Evolutionary conservation across 2,888 invertebrate genomes (phyloP).

Genomic region (Macaria notata): DNA sequence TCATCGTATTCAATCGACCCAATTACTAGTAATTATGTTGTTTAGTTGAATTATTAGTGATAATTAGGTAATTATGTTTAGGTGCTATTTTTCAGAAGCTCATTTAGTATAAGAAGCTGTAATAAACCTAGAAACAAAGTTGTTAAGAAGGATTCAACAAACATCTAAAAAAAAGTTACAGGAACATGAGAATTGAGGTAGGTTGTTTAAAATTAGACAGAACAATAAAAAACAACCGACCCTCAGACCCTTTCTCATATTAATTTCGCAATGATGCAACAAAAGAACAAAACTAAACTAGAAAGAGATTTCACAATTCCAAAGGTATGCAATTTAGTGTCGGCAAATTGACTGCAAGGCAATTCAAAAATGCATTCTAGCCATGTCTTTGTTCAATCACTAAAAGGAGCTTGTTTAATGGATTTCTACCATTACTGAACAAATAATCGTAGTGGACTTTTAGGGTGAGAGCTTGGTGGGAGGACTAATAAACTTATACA

Average conservation of each 20-base stretch:
- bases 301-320: slow-evolving; percentile 37
- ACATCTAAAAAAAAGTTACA: too few relatives aligned
- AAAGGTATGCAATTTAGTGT: slow-evolving; percentile 61
- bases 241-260: slow-evolving; percentile 22
- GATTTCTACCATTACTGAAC: slow-evolving; percentile 81
- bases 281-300: slow-evolving; percentile 28
- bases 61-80: not conserved
- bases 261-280: slow-evolving; percentile 39
- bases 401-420: slow-evolving; percentile 81
- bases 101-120: too few relatives aligned
- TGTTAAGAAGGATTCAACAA: too few relatives aligned
- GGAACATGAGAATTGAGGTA: too few relatives aligned
- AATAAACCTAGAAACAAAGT: too few relatives aligned
- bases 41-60: not conserved
- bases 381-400: slow-evolving; percentile 75
- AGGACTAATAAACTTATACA: not conserved
- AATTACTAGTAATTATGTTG: slow-evolving; percentile 33
- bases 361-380: slow-evolving; percentile 75
- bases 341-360: slow-evolving; percentile 67
- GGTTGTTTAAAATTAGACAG: too few relatives aligned
- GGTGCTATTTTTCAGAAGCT: too few relatives aligned
- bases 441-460: slow-evolving; percentile 77
- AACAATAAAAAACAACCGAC: too few relatives aligned
- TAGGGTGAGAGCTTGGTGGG: slow-evolving; percentile 53
- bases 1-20: slow-evolving; percentile 6